Evolutionary conservation across 1,140 invertebrate genomes (phyloP), one percentile per base, ranked within the genome.

Genomic region (Drosophila paulistorum): DNA sequence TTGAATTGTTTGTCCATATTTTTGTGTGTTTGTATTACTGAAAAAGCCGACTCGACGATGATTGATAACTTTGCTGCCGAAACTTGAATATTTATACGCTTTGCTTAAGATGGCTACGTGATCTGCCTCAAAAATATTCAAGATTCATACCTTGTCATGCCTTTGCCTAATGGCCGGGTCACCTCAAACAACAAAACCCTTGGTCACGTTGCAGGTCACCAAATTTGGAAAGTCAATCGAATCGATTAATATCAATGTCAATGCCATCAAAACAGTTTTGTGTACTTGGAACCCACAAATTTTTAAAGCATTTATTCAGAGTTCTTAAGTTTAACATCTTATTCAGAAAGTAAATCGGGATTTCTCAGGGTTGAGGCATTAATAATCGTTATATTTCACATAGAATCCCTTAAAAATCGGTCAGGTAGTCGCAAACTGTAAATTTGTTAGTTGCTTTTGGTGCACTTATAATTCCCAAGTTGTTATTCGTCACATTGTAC

Each of bases 391-490:
- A 4, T 26, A 26, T 26, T 26, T 26, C 3, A 26, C 3, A 26
- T 4, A 26, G 3, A 26, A 26, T 7, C 2, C 30, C 30, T 30
- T 7, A 30, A 5, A 30, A 30, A 30, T 30, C 26, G 26, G 26
- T 30, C 26, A 30, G 30, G 30, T 30, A 6, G 30, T 7, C 5
- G 5, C 1, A 1, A 0, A 1, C n/a, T 17, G 17, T 17, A 26
- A 37, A 11, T 37, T 11, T 9, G 11, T 10, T 17, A 17, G 14
- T 5, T 23, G 7, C 10, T 3, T 39, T 51, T 17, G 6, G 5
- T 39, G 7, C 6, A 13, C 65, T 74, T 79, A 30, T 48, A 90
- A 89, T 90, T 89, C 85, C 10, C 85, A 89, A 90, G 67, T 85
- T 55, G 6, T 72, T 76, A 48, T 89, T 89, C 71, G 0, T 23